These are phyloP conservation scores for Xyliphius kryptos DNA, from an alignment of 2,113 vertebrate species.

Conservation along the genomic window DNA sequence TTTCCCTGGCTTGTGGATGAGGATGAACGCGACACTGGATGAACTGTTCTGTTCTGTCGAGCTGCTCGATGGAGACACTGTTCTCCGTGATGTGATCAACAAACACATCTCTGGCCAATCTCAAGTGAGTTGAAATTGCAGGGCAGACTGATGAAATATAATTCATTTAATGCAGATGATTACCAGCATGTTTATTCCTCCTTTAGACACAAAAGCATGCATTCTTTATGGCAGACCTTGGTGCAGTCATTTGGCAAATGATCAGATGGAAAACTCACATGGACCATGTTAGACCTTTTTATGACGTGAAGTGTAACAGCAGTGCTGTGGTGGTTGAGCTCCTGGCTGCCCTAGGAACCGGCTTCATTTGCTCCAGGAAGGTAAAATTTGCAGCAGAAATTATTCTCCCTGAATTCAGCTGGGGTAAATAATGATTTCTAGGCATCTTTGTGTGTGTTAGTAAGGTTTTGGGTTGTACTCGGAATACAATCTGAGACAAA, in stretches of 20 bases:
- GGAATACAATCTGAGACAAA: no score
- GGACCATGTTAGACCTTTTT: slow-evolving; percentile 86
- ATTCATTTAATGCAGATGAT: no score
- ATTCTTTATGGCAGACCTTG: slow-evolving; percentile 94
- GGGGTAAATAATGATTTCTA: no score
- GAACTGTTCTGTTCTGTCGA: slow-evolving; percentile 87
- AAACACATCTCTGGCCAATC: slow-evolving; percentile 90
- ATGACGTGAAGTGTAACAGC: slow-evolving; percentile 87
- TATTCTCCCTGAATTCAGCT: no score
- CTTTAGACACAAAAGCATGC: slow-evolving; percentile 80
- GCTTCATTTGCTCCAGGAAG: slow-evolving; percentile 92
- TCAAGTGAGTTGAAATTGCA: slow-evolving; percentile 73
- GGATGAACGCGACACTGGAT: slow-evolving; percentile 91
- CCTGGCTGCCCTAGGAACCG: slow-evolving; percentile 83
- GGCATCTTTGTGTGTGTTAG: no score
- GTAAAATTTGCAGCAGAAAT: slow-evolving; percentile 57
- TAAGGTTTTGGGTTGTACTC: no score
- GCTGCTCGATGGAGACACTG: slow-evolving; percentile 82
- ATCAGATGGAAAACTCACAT: slow-evolving; percentile 84
- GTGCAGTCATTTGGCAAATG: slow-evolving; percentile 84
- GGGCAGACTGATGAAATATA: no score
- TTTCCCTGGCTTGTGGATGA: slow-evolving; percentile 85
- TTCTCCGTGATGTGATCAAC: slow-evolving; percentile 85
- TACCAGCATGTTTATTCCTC: not conserved
- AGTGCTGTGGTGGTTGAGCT: slow-evolving; percentile 85